Percentiles rank a stretch among this genome's conserved stretches.
Conservation (phyloP, 2,113 vertebrate genomes). For the Patagioenas fasciata region DNA sequence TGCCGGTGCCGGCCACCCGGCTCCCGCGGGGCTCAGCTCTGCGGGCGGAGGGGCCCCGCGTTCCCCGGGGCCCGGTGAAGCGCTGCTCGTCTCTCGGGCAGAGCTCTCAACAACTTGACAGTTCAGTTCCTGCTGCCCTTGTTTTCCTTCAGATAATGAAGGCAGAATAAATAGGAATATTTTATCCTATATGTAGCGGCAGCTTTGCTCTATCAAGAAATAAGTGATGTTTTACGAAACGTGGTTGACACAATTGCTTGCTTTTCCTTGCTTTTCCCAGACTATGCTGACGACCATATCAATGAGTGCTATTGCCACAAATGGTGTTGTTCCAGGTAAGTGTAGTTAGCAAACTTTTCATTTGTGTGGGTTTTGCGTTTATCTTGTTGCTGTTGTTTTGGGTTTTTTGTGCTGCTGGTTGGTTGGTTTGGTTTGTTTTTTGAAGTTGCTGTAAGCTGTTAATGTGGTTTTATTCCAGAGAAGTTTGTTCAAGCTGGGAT, state of each 20-base stretch:
- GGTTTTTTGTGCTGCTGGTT: too few relatives aligned
- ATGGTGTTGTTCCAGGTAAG: conserved; percentile 94
- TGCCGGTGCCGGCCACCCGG: neutral
- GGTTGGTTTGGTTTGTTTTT: too few relatives aligned
- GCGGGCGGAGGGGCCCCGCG: neutral
- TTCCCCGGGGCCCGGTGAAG: too few relatives aligned
- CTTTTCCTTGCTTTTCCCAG: conserved; percentile 68
- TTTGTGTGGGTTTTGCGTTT: neutral
- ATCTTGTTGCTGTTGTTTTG: too few relatives aligned
- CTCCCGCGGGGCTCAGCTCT: neutral
- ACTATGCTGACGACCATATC: conserved; percentile 96
- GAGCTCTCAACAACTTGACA: neutral
- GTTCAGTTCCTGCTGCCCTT: neutral
- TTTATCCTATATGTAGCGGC: neutral
- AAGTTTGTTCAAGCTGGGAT: neutral
- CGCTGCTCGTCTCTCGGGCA: neutral
- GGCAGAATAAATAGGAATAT: neutral
- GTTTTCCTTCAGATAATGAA: neutral
- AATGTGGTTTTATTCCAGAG: neutral
- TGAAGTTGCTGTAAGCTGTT: neutral
- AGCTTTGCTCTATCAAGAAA: neutral
- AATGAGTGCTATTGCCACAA: conserved; percentile 96
- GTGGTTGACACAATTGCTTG: neutral
- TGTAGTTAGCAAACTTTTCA: neutral
- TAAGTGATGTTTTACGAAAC: neutral